A percentile compares a stretch with the other conserved stretches of the same genome.
Conservation (phyloP, 2,113 vertebrate genomes). For the Montifringilla adamsi region DNA sequence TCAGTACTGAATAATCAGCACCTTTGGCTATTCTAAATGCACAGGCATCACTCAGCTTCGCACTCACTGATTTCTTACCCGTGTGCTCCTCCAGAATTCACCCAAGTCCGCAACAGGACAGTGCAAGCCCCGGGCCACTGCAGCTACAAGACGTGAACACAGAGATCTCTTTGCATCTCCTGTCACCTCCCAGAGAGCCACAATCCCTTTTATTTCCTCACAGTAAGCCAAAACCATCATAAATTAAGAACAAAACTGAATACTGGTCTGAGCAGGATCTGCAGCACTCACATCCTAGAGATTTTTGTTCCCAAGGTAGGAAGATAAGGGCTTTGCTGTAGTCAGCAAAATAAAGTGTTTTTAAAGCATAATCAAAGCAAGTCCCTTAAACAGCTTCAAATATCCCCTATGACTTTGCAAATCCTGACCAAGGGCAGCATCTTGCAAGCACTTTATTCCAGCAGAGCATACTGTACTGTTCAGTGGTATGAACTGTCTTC, state of each 20-base stretch:
- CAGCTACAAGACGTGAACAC: background rate
- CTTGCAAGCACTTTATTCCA: background rate
- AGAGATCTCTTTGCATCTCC: background rate
- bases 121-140: background rate
- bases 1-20: rapidly evolving
- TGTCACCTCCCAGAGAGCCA: background rate
- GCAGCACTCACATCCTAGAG: background rate
- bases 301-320: background rate
- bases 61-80: background rate
- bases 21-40: background rate
- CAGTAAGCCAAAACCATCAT: background rate
- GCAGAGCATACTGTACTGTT: background rate
- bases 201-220: background rate
- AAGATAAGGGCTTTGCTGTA: background rate
- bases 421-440: background rate
- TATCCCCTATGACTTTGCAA: background rate
- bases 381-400: background rate
- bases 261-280: background rate
- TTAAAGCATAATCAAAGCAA: background rate
- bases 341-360: background rate
- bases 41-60: rapidly evolving
- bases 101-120: rapidly evolving
- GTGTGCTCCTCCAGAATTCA: rapidly evolving
- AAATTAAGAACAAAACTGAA: background rate
- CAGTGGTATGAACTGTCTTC: background rate